Evolutionary conservation across 2,797 vertebrate genomes (phyloP).

Genomic region (Loris lydekkerianus): DNA sequence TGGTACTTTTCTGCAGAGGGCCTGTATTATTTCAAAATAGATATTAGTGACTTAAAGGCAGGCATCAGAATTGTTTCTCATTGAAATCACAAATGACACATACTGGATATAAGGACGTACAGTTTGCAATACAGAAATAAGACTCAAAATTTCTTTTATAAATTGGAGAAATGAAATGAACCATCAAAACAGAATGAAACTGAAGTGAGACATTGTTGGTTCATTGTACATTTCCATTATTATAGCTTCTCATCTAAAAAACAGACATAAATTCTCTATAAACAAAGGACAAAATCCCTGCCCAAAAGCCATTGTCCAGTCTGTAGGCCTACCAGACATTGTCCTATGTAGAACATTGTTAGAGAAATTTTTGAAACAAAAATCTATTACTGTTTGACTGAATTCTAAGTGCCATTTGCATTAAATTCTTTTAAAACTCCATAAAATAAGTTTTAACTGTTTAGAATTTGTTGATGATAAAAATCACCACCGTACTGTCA

Average conservation of each 20-base stretch:
- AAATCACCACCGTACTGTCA: conserved; percentile 38
- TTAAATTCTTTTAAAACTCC: conserved; percentile 59
- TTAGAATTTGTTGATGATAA: conserved; percentile 50
- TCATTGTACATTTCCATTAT: conserved; percentile 33
- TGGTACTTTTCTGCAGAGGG: neutral
- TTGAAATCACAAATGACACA: conserved; percentile 47
- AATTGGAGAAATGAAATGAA: conserved; percentile 69
- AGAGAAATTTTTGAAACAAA: conserved; percentile 43
- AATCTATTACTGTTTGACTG: conserved; percentile 34
- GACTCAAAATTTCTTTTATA: conserved; percentile 57
- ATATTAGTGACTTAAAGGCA: conserved; percentile 14
- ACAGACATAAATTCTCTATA: conserved; percentile 9
- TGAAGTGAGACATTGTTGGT: conserved; percentile 14
- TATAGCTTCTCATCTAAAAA: conserved; percentile 64
- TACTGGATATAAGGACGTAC: neutral
- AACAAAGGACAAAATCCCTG: conserved; percentile 62
- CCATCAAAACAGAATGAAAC: conserved; percentile 57
- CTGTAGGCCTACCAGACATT: neutral
- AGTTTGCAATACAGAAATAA: neutral
- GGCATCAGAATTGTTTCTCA: neutral
- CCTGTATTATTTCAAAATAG: conserved; percentile 58
- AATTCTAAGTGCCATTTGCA: conserved; percentile 34
- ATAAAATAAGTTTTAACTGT: conserved; percentile 19
- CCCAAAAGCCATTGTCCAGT: neutral
- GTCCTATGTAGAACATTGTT: neutral